Base-by-base conservation (phyloP, 2,113 vertebrate genomes). In the Brachyhypopomus gauderio region DNA sequence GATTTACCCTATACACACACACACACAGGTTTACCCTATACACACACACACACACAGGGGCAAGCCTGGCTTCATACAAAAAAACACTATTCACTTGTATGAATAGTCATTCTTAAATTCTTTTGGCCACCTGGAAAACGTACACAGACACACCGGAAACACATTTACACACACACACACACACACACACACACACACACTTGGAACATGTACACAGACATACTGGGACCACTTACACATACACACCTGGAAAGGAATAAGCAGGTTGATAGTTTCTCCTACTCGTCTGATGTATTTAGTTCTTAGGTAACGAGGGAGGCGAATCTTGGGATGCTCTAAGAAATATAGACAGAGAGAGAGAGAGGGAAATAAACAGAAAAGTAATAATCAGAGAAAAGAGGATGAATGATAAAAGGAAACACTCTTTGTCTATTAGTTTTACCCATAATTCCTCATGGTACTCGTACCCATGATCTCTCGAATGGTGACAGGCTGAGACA, bases 251-350 rank as follows among this genome's bases (percentile, higher is more conserved):
- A 97, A 97, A 74, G 96, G 95, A 84, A 97, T 94, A 75, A 93
- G 87, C 19, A 97, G 90, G 89, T 97, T 97, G 86, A 97, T 38
- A 34, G 90, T 93, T 1, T 97, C 94, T 62, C 96, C 96, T 0
- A 97, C 96, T 91, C 48, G 94, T 73, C 85, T 93, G 88, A 96
- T 89, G 85, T 91, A 96, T 6, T 95, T 97, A 85, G 95, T 94
- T 74, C 96, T 95, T 55, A 97, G 93, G 0, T 96, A 88, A 6
- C 96, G 95, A 1, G 96, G 96, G 0, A 97, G 93, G 16, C 95
- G 95, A 86, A 97, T 97, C 90, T 96, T 97, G 30, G 96, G 96
- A 77, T 94, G 92, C 77, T 97, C 96, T 97, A 80, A 70, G 66
- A 27, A 9, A 48, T 48, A 52, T 14, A 52, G 1, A 14, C 12